A percentile compares a stretch with the other conserved stretches of the same genome.
These are phyloP conservation scores for Andrena flavipes DNA, from an alignment of 2,888 invertebrate genomes.

Conservation along the genomic window DNA sequence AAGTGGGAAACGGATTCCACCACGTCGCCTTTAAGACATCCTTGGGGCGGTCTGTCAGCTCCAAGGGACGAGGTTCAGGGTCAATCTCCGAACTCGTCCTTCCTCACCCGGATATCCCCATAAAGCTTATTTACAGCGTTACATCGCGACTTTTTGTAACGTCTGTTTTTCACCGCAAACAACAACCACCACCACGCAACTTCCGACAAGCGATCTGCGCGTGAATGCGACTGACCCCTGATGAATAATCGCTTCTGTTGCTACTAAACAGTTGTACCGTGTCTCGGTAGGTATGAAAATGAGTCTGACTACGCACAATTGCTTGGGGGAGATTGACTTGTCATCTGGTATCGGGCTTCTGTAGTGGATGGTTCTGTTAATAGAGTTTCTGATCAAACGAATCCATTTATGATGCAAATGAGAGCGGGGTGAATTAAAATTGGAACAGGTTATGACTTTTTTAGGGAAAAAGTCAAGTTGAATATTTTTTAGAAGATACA, in stretches of 20 bases:
- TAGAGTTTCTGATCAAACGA: too few species aligned
- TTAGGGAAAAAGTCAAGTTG: too few species aligned
- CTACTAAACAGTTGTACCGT: too few species aligned
- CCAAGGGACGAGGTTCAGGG: slow-evolving; percentile 57
- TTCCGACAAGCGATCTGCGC: neutral
- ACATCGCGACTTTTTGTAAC: slow-evolving; percentile 37
- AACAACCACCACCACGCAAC: neutral
- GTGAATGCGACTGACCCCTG: neutral
- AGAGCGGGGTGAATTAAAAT: too few species aligned
- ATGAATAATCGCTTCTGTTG: slow-evolving; percentile 19
- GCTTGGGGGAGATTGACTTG: too few species aligned
- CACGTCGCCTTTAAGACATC: slow-evolving; percentile 60
- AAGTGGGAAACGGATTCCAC: slow-evolving; percentile 14
- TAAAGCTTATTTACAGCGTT: slow-evolving; percentile 36
- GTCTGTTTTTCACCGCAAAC: slow-evolving; percentile 15
- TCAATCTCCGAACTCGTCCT: slow-evolving; percentile 51
- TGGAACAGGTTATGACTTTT: too few species aligned
- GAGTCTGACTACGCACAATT: too few species aligned
- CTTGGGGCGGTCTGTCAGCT: slow-evolving; percentile 47
- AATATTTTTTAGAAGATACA: too few species aligned
- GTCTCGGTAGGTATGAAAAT: too few species aligned
- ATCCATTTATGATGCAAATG: too few species aligned
- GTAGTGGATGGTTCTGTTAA: too few species aligned
- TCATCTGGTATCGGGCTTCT: too few species aligned
- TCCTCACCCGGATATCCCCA: slow-evolving; percentile 26